These are phyloP conservation scores for Drosophila mercatorum DNA, from an alignment of 2,888 invertebrate species.

Conservation along the genomic window DNA sequence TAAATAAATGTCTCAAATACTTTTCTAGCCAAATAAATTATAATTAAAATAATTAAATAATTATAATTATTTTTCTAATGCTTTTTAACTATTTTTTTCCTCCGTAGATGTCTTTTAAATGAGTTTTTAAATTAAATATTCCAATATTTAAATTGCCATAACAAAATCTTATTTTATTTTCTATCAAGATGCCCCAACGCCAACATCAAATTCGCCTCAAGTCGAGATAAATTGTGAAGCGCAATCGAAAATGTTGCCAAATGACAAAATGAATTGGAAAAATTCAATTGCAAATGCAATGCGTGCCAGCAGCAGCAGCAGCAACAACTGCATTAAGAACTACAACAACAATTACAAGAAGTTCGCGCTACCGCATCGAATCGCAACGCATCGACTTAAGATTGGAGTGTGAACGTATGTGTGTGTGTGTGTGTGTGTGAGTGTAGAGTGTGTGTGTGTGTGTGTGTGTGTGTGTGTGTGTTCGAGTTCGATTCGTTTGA, in stretches of 20 bases:
- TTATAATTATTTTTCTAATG: neutral
- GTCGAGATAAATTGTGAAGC: slow-evolving; percentile 31
- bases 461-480: slow-evolving; percentile 8
- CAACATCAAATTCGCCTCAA: neutral
- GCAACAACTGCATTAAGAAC: neutral
- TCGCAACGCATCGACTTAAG: slow-evolving; percentile 32
- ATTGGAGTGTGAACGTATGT: slow-evolving; percentile 8
- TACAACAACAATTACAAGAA: slow-evolving; percentile 34
- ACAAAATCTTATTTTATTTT: neutral
- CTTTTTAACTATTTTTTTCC: neutral
- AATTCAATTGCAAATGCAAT: slow-evolving; percentile 42
- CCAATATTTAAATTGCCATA: neutral
- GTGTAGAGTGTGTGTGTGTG: neutral
- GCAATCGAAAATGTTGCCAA: slow-evolving; percentile 26
- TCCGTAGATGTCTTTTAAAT: neutral
- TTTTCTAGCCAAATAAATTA: neutral
- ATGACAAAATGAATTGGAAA: slow-evolving; percentile 48
- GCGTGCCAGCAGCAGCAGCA: slow-evolving; percentile 39
- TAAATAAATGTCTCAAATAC: neutral
- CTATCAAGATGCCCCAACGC: neutral
- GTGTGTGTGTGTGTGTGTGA: neutral
- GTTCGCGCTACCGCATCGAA: slow-evolving; percentile 33
- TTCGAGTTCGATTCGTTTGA: slow-evolving; percentile 32
- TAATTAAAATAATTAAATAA: neutral
- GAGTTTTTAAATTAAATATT: neutral